Percentiles rank a stretch among this genome's conserved stretches.
These are phyloP conservation scores for Melanocharis versteri DNA, from an alignment of 2,113 vertebrate species.

Conservation along the genomic window DNA sequence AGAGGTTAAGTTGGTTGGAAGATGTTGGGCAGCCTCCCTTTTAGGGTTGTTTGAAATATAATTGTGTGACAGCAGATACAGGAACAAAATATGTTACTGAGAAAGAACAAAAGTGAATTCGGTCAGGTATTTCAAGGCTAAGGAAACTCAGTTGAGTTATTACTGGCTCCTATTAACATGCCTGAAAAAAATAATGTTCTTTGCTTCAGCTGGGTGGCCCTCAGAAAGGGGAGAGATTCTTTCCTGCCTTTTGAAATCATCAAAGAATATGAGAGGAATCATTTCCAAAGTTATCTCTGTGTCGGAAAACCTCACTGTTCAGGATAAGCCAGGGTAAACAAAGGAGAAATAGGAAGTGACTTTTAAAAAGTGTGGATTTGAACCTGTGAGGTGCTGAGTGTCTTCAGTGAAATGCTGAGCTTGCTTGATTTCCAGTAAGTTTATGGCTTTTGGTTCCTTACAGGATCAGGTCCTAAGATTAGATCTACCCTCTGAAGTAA, in stretches of 20 bases:
- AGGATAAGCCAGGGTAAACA: slow-evolving; percentile 63
- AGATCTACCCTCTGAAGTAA: neutral
- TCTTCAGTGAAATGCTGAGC: slow-evolving; percentile 9
- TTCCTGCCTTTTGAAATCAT: slow-evolving; percentile 70
- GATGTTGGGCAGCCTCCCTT: neutral
- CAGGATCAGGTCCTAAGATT: neutral
- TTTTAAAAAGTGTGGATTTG: slow-evolving; percentile 43
- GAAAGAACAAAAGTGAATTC: slow-evolving; percentile 42
- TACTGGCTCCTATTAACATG: slow-evolving; percentile 62
- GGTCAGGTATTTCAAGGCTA: slow-evolving; percentile 47
- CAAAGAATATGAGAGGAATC: slow-evolving; percentile 52
- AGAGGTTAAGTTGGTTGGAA: neutral
- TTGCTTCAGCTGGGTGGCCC: slow-evolving; percentile 44
- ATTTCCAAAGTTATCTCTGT: slow-evolving; percentile 59
- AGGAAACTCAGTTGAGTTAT: slow-evolving; percentile 48
- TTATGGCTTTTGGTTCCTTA: neutral
- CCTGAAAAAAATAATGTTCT: slow-evolving; percentile 29
- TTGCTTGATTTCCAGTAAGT: neutral
- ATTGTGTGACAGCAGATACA: neutral
- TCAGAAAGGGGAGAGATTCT: slow-evolving; percentile 64
- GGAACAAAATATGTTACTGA: neutral
- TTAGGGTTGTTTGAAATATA: neutral
- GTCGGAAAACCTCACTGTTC: slow-evolving; percentile 41
- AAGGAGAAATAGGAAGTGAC: slow-evolving; percentile 43
- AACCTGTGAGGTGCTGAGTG: slow-evolving; percentile 29